Conservation (phyloP, 2,797 vertebrate genomes). For the Thunnus albacares region DNA sequence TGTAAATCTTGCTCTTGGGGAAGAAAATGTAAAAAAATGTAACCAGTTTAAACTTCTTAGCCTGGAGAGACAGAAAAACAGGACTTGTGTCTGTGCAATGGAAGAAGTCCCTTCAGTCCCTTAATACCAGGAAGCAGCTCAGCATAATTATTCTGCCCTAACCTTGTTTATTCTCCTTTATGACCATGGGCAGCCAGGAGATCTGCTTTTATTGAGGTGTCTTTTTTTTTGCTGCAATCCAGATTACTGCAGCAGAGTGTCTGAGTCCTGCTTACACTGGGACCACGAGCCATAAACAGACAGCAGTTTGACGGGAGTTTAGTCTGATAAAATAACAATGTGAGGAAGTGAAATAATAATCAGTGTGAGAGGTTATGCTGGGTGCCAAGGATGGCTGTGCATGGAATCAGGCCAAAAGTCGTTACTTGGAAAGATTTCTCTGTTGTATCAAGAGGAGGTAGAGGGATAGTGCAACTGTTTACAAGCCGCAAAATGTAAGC, state of each 20-base stretch:
- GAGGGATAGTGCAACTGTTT: conserved; percentile 1
- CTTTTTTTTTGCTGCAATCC: conserved; percentile 62
- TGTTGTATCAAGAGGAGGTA: conserved; percentile 20
- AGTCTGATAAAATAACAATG: conserved; percentile 66
- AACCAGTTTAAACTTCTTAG: conserved; percentile 33
- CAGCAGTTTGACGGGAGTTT: conserved; percentile 57
- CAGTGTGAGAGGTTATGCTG: conserved; percentile 65
- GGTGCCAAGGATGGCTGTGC: conserved; percentile 40
- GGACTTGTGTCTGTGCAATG: conserved; percentile 49
- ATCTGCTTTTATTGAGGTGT: conserved; percentile 82
- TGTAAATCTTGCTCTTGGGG: conserved; percentile 9
- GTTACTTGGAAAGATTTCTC: conserved; percentile 29
- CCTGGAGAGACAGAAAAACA: conserved; percentile 25
- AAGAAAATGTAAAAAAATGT: conserved; percentile 28
- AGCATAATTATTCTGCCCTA: conserved; percentile 77
- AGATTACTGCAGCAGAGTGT: conserved; percentile 67
- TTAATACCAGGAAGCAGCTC: conserved; percentile 81
- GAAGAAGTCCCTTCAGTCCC: conserved; percentile 56
- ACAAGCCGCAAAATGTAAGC: neutral
- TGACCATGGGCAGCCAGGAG: conserved; percentile 75
- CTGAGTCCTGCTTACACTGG: conserved; percentile 70
- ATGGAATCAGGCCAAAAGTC: conserved; percentile 30
- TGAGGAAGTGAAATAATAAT: conserved; percentile 72
- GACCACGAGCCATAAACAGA: conserved; percentile 72
- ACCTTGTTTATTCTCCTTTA: conserved; percentile 81